These are phyloP conservation scores for Oncopeltus fasciatus DNA, from an alignment of 1,140 invertebrate species.

Conservation along the genomic window DNA sequence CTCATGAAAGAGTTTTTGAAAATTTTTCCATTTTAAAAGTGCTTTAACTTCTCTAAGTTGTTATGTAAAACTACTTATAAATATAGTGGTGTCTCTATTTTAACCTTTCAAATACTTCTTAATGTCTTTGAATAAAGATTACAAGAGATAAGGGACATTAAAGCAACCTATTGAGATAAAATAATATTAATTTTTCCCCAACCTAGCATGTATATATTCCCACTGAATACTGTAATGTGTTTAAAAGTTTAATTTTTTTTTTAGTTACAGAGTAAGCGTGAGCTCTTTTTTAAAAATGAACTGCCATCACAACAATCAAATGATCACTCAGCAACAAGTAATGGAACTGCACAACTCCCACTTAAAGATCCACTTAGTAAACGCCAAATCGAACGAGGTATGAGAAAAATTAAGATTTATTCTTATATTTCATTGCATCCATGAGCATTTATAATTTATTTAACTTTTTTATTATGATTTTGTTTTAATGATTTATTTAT, in stretches of 20 bases:
- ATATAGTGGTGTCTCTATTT: no score
- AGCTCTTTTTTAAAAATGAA: slow-evolving; percentile 57
- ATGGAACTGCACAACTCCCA: slow-evolving; percentile 27
- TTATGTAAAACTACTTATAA: no score
- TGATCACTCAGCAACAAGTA: not conserved
- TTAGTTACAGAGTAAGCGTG: slow-evolving; percentile 52
- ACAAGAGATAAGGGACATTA: not conserved
- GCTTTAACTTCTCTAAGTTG: no score
- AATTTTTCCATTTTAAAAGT: no score
- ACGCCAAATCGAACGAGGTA: slow-evolving; percentile 20
- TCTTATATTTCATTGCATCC: no score
- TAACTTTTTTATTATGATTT: not conserved
- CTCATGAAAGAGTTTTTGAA: no score
- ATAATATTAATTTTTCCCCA: not conserved
- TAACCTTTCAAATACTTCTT: no score
- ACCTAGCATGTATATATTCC: not conserved
- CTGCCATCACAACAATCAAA: slow-evolving; percentile 30
- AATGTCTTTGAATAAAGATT: no score
- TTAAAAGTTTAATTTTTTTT: not conserved
- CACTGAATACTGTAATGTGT: not conserved
- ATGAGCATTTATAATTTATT: slow-evolving; percentile 6
- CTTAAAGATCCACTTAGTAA: slow-evolving; percentile 25
- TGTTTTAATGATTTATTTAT: no score
- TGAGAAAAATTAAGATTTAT: no score
- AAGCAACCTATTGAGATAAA: not conserved